Evolutionary conservation across 2,797 vertebrate genomes (phyloP).

Genomic region (Micropoecilia bifurca): DNA sequence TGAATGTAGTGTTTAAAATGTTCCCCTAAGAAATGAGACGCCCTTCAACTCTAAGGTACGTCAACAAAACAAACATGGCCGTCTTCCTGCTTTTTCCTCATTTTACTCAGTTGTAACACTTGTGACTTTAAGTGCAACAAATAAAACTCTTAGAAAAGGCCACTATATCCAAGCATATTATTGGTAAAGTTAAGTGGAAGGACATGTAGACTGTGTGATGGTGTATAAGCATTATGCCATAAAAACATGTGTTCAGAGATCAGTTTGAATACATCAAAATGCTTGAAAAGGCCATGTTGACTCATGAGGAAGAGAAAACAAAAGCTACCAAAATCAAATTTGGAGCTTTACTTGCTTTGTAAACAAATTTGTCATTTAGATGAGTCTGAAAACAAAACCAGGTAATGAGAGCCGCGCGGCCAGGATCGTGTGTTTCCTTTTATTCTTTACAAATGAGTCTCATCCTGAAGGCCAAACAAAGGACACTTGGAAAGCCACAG

Average conservation of each 20-base stretch:
- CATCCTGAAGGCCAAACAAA: conserved; percentile 66
- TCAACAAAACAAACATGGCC: background rate
- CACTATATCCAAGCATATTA: background rate
- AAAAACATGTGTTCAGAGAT: too few species aligned
- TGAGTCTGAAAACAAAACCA: background rate
- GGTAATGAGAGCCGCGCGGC: background rate
- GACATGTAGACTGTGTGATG: background rate
- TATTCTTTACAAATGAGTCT: conserved; percentile 76
- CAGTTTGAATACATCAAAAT: background rate
- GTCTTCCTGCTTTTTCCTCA: background rate
- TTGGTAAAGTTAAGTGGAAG: background rate
- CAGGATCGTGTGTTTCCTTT: conserved; percentile 58
- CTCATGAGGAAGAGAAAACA: background rate
- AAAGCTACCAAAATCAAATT: background rate
- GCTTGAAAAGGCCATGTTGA: background rate
- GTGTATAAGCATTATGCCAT: background rate
- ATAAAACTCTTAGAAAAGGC: background rate
- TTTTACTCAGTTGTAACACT: background rate
- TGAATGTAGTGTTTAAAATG: background rate
- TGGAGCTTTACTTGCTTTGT: background rate
- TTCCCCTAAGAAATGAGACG: conserved; percentile 2
- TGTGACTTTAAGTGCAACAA: background rate
- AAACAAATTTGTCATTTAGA: background rate
- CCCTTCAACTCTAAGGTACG: background rate
- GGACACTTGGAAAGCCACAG: conserved; percentile 76